Evolutionary conservation across 35 echinoderm and acorn worm species (phyloP).

Genomic region (Lytechinus pictus): DNA sequence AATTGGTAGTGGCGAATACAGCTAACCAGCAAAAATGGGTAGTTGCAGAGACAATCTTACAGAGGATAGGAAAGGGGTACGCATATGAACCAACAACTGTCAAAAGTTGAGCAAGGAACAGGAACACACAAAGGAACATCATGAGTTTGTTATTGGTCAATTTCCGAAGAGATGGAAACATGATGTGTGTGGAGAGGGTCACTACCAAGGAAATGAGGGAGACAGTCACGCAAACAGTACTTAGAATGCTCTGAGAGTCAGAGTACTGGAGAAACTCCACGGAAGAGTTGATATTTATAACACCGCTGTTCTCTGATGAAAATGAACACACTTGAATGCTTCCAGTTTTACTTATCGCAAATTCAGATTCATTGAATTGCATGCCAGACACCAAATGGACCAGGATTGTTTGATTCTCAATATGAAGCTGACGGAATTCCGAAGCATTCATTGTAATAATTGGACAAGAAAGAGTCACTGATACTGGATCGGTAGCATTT

Average conservation of each 20-base stretch:
- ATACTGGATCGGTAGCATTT: background rate
- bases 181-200: conserved; percentile 50
- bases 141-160: conserved; percentile 52
- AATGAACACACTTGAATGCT: conserved; percentile 34
- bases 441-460: conserved; percentile 26
- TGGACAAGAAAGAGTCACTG: background rate
- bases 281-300: background rate
- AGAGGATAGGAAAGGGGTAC: background rate
- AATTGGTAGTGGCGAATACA: conserved; percentile 50
- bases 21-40: conserved; percentile 72
- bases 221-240: conserved; percentile 38
- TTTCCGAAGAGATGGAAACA: conserved; percentile 60
- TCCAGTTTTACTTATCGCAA: background rate
- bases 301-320: background rate
- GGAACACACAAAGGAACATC: conserved; percentile 55
- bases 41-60: conserved; percentile 43
- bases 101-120: conserved; percentile 58
- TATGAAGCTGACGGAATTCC: conserved; percentile 17
- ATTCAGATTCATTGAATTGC: conserved; percentile 2
- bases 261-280: conserved; percentile 7
- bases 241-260: conserved; percentile 41
- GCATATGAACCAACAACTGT: conserved; percentile 33
- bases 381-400: background rate
- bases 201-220: conserved; percentile 26
- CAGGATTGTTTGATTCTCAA: background rate